phyloP scores from a whole-genome alignment of 2,888 invertebrate genomes.

The Malachius bipustulatus region DNA sequence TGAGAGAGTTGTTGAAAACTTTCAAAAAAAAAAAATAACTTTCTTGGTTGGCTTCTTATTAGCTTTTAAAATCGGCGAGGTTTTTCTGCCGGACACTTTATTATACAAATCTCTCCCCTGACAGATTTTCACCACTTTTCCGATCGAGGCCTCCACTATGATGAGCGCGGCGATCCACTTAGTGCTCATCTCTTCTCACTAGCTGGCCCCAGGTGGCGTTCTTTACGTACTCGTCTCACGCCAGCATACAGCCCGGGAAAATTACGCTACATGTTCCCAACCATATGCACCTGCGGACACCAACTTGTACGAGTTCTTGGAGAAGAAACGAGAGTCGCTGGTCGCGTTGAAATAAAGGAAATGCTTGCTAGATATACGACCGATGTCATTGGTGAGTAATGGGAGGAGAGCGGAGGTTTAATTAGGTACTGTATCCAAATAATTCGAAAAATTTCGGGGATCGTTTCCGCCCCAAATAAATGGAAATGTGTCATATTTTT shows the following conservation, averaged over 20 bases:
- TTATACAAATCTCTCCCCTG: too few species aligned
- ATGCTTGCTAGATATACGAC: slow-evolving; percentile 47
- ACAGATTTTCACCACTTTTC: slow-evolving; percentile 53
- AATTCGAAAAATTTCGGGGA: too few species aligned
- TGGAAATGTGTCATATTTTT: too few species aligned
- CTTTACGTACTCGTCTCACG: slow-evolving; percentile 48
- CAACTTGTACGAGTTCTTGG: slow-evolving; percentile 40
- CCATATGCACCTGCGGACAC: slow-evolving; percentile 45
- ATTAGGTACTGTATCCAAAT: too few species aligned
- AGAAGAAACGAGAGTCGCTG: slow-evolving; percentile 10
- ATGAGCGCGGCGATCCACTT: slow-evolving; percentile 48
- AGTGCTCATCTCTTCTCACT: slow-evolving; percentile 48
- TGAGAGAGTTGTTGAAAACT: too few species aligned
- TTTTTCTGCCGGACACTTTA: too few species aligned
- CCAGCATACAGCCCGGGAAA: slow-evolving; percentile 57
- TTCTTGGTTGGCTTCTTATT: too few species aligned
- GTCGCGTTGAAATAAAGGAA: slow-evolving; percentile 36
- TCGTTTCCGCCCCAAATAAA: too few species aligned
- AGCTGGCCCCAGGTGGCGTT: slow-evolving; percentile 49
- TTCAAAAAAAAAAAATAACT: too few species aligned
- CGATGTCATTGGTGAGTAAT: slow-evolving; percentile 52
- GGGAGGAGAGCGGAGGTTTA: too few species aligned
- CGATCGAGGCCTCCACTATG: slow-evolving; percentile 50
- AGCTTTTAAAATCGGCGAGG: too few species aligned
- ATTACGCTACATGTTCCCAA: slow-evolving; percentile 51